Conservation (phyloP, 2,888 invertebrate genomes). For the Marronus borbonicus region DNA sequence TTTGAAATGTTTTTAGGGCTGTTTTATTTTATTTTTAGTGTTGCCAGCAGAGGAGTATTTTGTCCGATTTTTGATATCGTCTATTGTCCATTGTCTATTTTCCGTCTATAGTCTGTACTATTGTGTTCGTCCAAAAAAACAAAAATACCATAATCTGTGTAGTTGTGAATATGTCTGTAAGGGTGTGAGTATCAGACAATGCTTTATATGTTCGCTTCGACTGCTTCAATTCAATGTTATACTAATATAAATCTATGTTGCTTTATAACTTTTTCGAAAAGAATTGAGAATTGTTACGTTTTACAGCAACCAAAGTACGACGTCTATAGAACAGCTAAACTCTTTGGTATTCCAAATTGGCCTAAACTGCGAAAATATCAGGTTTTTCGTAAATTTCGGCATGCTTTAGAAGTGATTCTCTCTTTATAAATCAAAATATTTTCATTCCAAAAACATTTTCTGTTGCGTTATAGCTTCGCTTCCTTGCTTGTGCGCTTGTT, state of each 20-base stretch:
- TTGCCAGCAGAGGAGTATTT: constrained; percentile 62
- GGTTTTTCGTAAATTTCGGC: constrained; percentile 59
- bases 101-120: constrained; percentile 52
- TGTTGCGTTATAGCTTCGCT: constrained; percentile 10
- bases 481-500: constrained; percentile 34
- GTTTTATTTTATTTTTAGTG: constrained; percentile 61
- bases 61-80: constrained; percentile 56
- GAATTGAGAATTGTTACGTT: constrained; percentile 48
- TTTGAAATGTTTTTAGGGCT: constrained; percentile 52
- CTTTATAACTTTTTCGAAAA: constrained; percentile 13
- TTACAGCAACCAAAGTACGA: constrained; percentile 55
- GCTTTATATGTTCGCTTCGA: constrained; percentile 52
- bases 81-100: constrained; percentile 54
- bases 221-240: constrained; percentile 47
- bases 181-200: constrained; percentile 51
- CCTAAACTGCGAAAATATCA: constrained; percentile 65
- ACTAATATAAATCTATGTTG: constrained; percentile 51
- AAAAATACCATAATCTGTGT: constrained; percentile 49
- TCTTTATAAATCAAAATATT: not conserved
- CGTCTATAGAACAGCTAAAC: constrained; percentile 46
- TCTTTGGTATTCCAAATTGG: constrained; percentile 64
- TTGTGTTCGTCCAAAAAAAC: constrained; percentile 51
- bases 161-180: constrained; percentile 51
- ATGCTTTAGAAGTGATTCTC: constrained; percentile 54
- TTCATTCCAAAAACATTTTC: not conserved